Evolutionary conservation across 2,797 vertebrate species (phyloP).

Genomic region (Bucorvus abyssinicus): DNA sequence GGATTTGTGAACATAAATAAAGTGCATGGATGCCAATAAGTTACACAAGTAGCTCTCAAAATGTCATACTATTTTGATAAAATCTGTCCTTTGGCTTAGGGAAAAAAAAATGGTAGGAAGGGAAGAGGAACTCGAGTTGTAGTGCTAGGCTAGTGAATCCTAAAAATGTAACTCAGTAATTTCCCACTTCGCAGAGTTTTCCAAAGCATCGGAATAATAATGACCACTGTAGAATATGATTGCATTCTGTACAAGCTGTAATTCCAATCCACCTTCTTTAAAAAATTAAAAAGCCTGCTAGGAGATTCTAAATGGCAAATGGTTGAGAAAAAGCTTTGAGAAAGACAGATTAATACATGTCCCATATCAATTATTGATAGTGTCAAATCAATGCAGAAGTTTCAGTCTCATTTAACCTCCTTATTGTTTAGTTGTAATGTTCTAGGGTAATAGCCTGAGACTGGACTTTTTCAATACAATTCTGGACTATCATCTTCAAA

Average conservation of each 20-base stretch:
- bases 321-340: neutral
- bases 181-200: neutral
- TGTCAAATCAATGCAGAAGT: neutral
- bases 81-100: neutral
- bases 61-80: neutral
- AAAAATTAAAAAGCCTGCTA: neutral
- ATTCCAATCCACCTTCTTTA: neutral
- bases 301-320: neutral
- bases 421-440: neutral
- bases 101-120: neutral
- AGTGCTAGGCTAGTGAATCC: neutral
- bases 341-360: neutral
- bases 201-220: neutral
- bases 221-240: accelerated
- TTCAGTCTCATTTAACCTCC: conserved; percentile 3
- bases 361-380: conserved; percentile 20
- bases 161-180: neutral
- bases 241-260: neutral
- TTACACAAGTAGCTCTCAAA: neutral
- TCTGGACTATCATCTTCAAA: neutral
- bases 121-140: neutral
- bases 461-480: neutral
- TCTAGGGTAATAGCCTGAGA: neutral
- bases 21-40: neutral
- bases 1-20: neutral